Evolutionary conservation across 2,797 vertebrate species (phyloP).

Genomic region (Phrynocephalus guinanensis): DNA sequence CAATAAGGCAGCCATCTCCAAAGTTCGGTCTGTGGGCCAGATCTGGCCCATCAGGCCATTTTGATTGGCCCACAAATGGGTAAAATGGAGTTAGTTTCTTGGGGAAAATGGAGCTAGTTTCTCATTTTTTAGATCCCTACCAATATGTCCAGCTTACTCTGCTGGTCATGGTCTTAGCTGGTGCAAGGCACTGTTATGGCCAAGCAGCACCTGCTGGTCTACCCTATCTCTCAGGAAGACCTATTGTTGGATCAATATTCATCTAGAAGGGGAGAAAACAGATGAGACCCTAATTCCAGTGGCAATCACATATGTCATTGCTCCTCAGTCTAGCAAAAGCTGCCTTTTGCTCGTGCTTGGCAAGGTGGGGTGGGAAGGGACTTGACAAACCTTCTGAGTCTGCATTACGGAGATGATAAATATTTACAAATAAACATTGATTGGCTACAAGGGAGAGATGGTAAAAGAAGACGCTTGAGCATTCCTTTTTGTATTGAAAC

Average conservation of each 20-base stretch:
- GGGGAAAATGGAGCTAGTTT: not conserved
- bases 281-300: constrained; percentile 20
- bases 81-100: no score
- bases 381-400: constrained; percentile 40
- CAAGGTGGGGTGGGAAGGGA: constrained; percentile 16
- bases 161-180: not conserved
- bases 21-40: no score
- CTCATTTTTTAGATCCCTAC: not conserved
- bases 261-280: not conserved
- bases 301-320: constrained; percentile 8
- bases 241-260: not conserved
- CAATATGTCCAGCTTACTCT: not conserved
- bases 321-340: constrained; percentile 46
- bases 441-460: constrained; percentile 52
- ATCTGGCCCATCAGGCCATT: no score
- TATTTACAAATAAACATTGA: constrained; percentile 49
- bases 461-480: constrained; percentile 49
- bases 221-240: not conserved
- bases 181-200: not conserved
- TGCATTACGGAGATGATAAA: constrained; percentile 47
- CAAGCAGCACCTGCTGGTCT: not conserved
- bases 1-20: not conserved
- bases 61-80: no score
- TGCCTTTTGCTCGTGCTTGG: constrained; percentile 32
- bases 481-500: constrained; percentile 53